Evolutionary conservation across 2,113 vertebrate genomes (phyloP).

Genomic region (Numenius arquata): DNA sequence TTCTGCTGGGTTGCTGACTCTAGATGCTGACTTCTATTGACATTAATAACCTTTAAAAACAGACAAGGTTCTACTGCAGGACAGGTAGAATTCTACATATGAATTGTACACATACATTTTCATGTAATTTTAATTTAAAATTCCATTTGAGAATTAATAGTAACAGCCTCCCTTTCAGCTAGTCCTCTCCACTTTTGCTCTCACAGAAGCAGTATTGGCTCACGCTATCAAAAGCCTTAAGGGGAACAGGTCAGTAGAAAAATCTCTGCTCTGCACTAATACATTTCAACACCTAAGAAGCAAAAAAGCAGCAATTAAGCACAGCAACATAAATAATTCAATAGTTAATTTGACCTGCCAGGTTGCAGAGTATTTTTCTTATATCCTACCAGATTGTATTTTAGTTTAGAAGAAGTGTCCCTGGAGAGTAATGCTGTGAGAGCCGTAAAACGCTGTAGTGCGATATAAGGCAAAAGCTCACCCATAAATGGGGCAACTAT

Average conservation of each 20-base stretch:
- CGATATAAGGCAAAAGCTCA: neutral
- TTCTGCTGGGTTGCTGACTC: neutral
- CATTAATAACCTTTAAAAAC: neutral
- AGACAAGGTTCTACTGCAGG: neutral
- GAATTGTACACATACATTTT: neutral
- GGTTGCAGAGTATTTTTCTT: neutral
- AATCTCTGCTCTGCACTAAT: constrained; percentile 15
- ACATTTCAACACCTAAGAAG: constrained; percentile 32
- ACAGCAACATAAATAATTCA: constrained; percentile 68
- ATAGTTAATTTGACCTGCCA: constrained; percentile 52
- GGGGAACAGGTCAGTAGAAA: constrained; percentile 10
- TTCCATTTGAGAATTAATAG: neutral
- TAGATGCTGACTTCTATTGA: neutral
- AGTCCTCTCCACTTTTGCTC: neutral
- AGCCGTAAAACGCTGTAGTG: neutral
- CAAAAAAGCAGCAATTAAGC: constrained; percentile 60
- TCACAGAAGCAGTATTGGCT: neutral
- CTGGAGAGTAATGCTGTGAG: constrained; percentile 10
- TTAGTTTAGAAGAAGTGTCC: constrained; percentile 33
- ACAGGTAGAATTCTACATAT: neutral
- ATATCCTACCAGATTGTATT: constrained; percentile 30
- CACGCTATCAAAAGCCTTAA: neutral
- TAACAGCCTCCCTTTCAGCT: neutral
- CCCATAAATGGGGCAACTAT: neutral
- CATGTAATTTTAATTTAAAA: neutral